These are phyloP conservation scores for Ameiurus melas DNA, from an alignment of 2,113 vertebrate genomes.

Conservation along the genomic window DNA sequence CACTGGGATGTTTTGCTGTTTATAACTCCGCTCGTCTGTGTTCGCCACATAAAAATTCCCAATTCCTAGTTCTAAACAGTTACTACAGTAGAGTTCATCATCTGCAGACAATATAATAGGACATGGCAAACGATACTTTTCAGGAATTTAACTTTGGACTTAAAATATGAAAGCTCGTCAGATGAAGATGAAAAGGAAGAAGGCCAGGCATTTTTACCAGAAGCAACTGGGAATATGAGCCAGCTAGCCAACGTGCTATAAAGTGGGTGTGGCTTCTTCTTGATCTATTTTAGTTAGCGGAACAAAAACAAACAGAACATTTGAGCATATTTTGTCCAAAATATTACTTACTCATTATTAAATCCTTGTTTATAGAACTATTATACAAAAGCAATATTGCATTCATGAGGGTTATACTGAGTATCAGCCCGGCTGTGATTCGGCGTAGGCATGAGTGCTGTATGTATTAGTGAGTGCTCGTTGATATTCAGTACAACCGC, in stretches of 20 bases:
- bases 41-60: too few species aligned
- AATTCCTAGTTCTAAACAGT: neutral
- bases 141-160: neutral
- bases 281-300: too few species aligned
- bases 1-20: neutral
- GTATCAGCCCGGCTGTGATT: neutral
- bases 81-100: neutral
- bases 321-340: neutral
- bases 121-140: neutral
- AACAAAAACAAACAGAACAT: neutral
- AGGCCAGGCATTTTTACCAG: neutral
- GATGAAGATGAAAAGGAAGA: neutral
- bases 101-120: neutral
- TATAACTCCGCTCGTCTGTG: neutral
- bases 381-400: neutral
- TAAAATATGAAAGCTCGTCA: neutral
- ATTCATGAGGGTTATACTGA: neutral
- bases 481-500: neutral
- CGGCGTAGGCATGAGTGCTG: neutral
- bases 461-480: neutral
- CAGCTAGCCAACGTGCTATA: neutral
- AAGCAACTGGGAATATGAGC: neutral
- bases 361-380: neutral
- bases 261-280: neutral
- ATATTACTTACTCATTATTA: neutral